Base-by-base conservation (phyloP, 2,113 vertebrate species). In the Neolamprologus devosi region DNA sequence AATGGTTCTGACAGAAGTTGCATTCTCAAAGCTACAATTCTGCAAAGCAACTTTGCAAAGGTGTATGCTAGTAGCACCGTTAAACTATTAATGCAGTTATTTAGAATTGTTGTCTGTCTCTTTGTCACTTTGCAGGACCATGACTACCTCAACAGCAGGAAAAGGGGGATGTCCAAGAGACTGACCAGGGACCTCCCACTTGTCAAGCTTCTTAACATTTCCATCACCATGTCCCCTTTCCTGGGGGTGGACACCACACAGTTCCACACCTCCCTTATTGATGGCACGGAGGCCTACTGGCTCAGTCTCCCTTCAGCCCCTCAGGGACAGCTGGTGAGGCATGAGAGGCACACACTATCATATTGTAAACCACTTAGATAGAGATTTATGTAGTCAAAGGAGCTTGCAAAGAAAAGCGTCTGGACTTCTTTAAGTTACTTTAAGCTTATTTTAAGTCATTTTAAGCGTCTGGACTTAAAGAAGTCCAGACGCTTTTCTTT, bases 141-240 rank as follows among this genome's bases (percentile, higher is more conserved):
- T 21, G 93, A 94, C 82, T 91, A 92, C 94, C 65, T 95, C 47
- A 57, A 92, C 70, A 58, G 8, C 96, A 98, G 97, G 96, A 97
- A 92, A 90, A 96, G 81, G 91, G 93, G 94, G 91, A 94, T 83
- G 73, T 93, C 91, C 73, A 89, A 73, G 19, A 96, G 96, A 92
- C 94, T 70, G 17, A 92, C 86, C 94, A 95, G 95, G 95, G 97
- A 97, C 93, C 95, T 96, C 23, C 88, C 94, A 4, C 86, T 93
- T 87, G 84, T 97, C 80, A 94, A 95, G 60, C 96, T 97, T 54
- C 94, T 97, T 89, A 97, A 95, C 94, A 96, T 98, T 95, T 97
- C 97, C 95, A 93, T 98, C 93, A 97, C 97, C 2, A 89, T 98
- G 88, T 98, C 97, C 81, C 97, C 97, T 0, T 98, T 97, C 80